Conservation (phyloP, 2,888 invertebrate species). For the Andrena bicolor region DNA sequence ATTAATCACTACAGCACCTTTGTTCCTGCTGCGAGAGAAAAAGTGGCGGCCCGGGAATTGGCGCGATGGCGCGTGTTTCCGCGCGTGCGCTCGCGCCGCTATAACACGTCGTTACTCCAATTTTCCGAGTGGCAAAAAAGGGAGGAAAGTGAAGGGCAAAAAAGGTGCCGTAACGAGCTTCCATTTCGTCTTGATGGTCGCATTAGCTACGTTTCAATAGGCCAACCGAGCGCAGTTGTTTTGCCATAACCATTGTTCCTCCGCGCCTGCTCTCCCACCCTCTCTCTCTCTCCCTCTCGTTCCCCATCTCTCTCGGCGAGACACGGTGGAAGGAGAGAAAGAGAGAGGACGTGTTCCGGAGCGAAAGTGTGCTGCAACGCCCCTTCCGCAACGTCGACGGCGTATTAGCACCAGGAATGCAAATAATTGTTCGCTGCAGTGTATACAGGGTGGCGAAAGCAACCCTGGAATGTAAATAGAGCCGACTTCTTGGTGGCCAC, state of each 20-base stretch:
- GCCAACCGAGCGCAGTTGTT: constrained; percentile 28
- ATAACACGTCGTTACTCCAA: constrained; percentile 39
- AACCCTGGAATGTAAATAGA: constrained; percentile 81
- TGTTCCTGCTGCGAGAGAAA: background rate
- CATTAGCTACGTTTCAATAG: constrained; percentile 52
- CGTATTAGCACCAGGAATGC: constrained; percentile 77
- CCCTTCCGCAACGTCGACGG: constrained; percentile 67
- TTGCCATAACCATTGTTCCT: constrained; percentile 34
- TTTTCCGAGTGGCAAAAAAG: constrained; percentile 8
- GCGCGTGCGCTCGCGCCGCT: constrained; percentile 4
- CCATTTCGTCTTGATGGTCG: constrained; percentile 41
- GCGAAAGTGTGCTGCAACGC: constrained; percentile 59
- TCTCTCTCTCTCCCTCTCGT: background rate
- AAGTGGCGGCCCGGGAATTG: constrained; percentile 6
- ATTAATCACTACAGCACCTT: constrained; percentile 35
- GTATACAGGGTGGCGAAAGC: constrained; percentile 73
- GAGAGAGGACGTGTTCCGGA: constrained; percentile 19
- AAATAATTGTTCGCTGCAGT: constrained; percentile 81
- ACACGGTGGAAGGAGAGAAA: background rate
- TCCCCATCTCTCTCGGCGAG: background rate
- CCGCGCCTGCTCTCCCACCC: background rate
- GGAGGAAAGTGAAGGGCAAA: background rate
- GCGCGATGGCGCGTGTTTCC: background rate
- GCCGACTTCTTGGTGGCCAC: constrained; percentile 68
- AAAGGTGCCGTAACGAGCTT: constrained; percentile 41